phyloP scores from a whole-genome alignment of 2,797 vertebrate species.

The Ctenopoma multispine region DNA sequence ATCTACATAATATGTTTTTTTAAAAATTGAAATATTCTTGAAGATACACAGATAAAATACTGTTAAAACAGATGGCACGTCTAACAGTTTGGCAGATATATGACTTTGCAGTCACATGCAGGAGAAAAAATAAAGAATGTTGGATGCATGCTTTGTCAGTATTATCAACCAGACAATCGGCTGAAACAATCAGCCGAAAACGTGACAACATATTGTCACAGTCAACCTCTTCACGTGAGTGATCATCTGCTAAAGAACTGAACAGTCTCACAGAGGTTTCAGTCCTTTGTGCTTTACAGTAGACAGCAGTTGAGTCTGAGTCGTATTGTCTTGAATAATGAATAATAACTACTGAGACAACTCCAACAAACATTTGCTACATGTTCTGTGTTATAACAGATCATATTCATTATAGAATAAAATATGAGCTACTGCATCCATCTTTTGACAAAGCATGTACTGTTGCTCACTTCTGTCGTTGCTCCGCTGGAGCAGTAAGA shows the following conservation, averaged over 20 bases:
- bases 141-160: background rate
- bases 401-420: slow-evolving; percentile 1
- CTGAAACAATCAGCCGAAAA: too few relatives aligned
- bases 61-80: too few relatives aligned
- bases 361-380: background rate
- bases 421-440: background rate
- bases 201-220: background rate
- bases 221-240: background rate
- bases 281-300: background rate
- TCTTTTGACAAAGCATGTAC: slow-evolving; percentile 17
- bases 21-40: too few relatives aligned
- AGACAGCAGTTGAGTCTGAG: background rate
- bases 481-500: slow-evolving; percentile 66
- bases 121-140: too few relatives aligned
- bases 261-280: too few relatives aligned
- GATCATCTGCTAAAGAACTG: too few relatives aligned
- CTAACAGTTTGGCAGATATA: too few relatives aligned
- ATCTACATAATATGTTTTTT: too few relatives aligned
- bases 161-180: too few relatives aligned
- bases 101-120: too few relatives aligned
- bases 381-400: background rate
- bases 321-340: background rate
- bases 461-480: slow-evolving; percentile 40
- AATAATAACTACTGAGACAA: background rate
- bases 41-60: too few relatives aligned